Evolutionary conservation across 2,113 vertebrate genomes (phyloP), one percentile per base, ranked within the genome.

Genomic region (Vulpes ferrilata): DNA sequence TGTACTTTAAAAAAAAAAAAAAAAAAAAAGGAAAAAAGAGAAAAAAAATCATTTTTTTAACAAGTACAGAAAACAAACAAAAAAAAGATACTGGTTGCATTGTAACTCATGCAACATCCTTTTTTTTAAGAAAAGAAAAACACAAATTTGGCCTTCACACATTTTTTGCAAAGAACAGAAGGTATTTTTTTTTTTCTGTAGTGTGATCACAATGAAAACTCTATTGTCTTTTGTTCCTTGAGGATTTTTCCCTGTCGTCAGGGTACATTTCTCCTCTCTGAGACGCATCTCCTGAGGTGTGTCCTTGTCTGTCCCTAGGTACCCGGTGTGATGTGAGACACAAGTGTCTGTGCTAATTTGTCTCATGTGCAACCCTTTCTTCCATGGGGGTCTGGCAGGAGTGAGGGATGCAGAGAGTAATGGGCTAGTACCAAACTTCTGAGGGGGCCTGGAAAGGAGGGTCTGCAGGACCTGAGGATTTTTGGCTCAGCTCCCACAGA

Each of bases 111-210:
- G 99, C 99, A 99, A 98, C 98, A 97, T 99, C 97, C 98, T 98
- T 99, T 99, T 99, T 98, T 98, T 98, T 98, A 97, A 93, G 67
- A 94, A 97, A 98, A 93, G 82, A 85, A 91, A 96, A 96, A 92
- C 89, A 97, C 98, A 96, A 97, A 99, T 99, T 99, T 99, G 99
- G 99, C 99, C 99, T 99, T 99, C 99, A 99, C 97, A 74, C 98
- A 0, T 96, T 97, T 99, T 99, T 99, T 98, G 99, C 98, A 98
- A 98, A 97, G 99, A 99, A 98, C 98, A 99, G 99, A 99, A 99
- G 99, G 99, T 98, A 95, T 98, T 97, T 96, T 97, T 95, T 95
- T 94, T 76, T 96, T 98, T 88, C 98, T 83, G 94, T 99, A 98
- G 98, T 98, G 99, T 98, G 98, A 99, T 98, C 99, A 99, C 98